Conservation (phyloP, 2,797 vertebrate genomes). For the Catostomus latipinnis region DNA sequence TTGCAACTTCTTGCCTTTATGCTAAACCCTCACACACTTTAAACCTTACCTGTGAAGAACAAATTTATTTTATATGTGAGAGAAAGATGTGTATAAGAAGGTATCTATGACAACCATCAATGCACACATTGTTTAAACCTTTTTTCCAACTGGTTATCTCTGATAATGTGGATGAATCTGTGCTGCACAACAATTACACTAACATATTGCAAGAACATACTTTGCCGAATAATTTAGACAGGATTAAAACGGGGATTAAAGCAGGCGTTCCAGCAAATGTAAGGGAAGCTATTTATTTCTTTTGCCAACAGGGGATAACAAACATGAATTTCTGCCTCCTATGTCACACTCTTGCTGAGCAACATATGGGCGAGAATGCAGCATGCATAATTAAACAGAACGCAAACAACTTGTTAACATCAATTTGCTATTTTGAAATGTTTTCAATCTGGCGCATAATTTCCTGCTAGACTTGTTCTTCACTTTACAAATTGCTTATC, state of each 20-base stretch:
- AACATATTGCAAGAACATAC: constrained; percentile 29
- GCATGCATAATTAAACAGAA: constrained; percentile 61
- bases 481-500: constrained; percentile 32
- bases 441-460: background rate
- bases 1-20: background rate
- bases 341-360: constrained; percentile 34
- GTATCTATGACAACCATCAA: too few species aligned
- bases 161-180: too few species aligned
- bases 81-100: background rate
- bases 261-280: constrained; percentile 25
- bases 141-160: too few species aligned
- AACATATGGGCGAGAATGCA: constrained; percentile 50
- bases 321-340: constrained; percentile 19
- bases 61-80: background rate
- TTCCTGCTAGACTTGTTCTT: constrained; percentile 21
- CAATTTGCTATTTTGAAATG: background rate
- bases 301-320: constrained; percentile 25
- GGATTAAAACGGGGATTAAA: constrained; percentile 41
- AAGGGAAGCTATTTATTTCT: constrained; percentile 20
- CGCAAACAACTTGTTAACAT: background rate
- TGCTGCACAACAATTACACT: background rate
- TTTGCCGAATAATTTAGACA: constrained; percentile 19
- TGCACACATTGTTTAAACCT: too few species aligned
- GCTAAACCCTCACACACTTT: background rate
- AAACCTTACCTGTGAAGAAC: background rate